Conservation (phyloP, 1,140 invertebrate species). For the Hormaphis cornu region DNA sequence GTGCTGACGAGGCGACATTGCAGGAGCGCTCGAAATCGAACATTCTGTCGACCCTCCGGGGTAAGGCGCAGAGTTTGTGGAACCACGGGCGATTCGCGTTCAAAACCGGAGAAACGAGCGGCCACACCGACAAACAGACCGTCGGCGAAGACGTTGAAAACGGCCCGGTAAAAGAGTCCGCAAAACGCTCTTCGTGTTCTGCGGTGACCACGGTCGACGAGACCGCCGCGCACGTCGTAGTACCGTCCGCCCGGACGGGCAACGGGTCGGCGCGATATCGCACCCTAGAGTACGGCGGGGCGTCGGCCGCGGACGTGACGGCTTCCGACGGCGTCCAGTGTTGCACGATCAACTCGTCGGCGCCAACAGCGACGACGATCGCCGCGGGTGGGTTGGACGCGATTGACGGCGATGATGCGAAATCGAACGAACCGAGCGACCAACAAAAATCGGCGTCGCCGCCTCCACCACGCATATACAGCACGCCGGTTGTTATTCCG, state of each 20-base stretch:
- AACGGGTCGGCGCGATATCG: not conserved
- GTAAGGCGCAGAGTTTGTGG: not conserved
- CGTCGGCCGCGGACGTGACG: not conserved
- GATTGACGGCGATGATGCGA: not conserved
- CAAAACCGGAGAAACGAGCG: not conserved
- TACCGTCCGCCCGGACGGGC: not conserved
- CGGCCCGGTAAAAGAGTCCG: not conserved
- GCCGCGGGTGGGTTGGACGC: not conserved
- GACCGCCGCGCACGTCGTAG: not conserved
- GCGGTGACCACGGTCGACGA: not conserved
- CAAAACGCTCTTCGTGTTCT: not conserved
- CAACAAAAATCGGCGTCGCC: not conserved
- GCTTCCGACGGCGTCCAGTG: not conserved
- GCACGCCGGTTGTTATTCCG: not conserved
- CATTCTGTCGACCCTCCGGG: not conserved
- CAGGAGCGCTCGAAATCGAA: not conserved
- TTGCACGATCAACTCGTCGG: not conserved
- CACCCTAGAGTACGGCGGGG: not conserved
- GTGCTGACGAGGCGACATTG: too few species aligned
- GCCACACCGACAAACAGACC: not conserved
- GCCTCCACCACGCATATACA: not conserved
- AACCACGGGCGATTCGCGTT: not conserved
- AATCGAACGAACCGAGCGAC: not conserved
- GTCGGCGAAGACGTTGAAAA: not conserved
- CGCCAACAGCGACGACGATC: not conserved